Base-by-base conservation (phyloP, 2,888 invertebrate species). In the Deroplatys truncata region DNA sequence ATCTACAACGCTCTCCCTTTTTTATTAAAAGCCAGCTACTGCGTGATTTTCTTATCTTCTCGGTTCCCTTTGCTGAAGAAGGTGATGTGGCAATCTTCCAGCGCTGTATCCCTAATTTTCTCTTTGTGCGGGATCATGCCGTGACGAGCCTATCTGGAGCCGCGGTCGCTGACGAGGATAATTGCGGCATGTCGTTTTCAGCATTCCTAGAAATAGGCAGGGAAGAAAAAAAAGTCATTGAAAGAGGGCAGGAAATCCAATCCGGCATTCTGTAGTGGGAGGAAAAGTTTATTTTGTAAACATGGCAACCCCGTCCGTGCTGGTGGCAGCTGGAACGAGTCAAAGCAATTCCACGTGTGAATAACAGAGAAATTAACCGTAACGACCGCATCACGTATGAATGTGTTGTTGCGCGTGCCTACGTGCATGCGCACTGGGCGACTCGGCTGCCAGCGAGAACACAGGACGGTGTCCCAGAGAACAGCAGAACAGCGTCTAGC, bases 71-170 rank as follows among this genome's bases (percentile, higher is more conserved):
- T 72, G 56, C 56, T 72, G 56, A 29, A 25, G 86, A 87, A 87
- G 87, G 83, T 87, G 87, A 87, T 87, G 35, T 87, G 87, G 87
- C 87, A 82, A 83, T 87, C 87, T 87, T 87, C 87, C 87, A 87
- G 83, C 35, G 25, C 35, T 82, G 87, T 87, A 82, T 83, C 82
- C 83, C 82, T 87, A 87, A 87, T 87, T 87, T 82, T n/a, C 87
- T 86, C 87, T 82, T 87, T 87, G 87, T 82, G 31, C 86, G 25
- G 10, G 29, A 29, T 56, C 29, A 29, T 86, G 29, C 82, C 82
- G 82, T 31, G 85, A 49, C 29, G 49, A n/a, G 85, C 35, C 87
- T 83, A 83, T 87, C 87, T 87, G 35, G 82, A 86, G 29, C 82
- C 43, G 31, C 82, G 49, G 49, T 49, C 15, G 49, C 9, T 49